These are phyloP conservation scores for Tinea pellionella DNA, from an alignment of 2,888 invertebrate genomes.

Conservation along the genomic window DNA sequence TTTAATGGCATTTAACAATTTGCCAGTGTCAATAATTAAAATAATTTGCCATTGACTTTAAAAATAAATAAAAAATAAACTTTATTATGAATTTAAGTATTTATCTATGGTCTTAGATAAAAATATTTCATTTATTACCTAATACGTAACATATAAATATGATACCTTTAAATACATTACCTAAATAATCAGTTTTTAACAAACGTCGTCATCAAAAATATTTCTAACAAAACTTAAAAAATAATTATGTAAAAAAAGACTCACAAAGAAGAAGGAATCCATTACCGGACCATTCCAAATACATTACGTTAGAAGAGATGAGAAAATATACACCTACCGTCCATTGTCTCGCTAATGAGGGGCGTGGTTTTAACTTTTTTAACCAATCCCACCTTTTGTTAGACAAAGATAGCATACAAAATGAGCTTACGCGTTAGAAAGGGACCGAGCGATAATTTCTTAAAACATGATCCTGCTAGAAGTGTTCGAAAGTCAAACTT, in stretches of 20 bases:
- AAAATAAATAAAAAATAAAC: no score
- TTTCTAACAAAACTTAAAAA: no score
- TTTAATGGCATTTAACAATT: no score
- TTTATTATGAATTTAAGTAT: no score
- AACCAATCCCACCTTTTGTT: conserved; percentile 30
- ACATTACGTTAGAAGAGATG: not conserved
- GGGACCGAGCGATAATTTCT: conserved; percentile 26
- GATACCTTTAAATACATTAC: no score
- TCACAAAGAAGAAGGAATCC: not conserved
- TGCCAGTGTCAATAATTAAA: no score
- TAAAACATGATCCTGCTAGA: conserved; percentile 23
- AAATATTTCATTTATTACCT: no score
- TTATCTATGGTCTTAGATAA: no score
- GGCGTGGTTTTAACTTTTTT: conserved; percentile 40
- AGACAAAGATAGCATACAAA: conserved; percentile 25
- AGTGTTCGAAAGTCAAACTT: not conserved
- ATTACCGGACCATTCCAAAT: not conserved
- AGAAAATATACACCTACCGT: conserved; percentile 23
- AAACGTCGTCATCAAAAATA: no score
- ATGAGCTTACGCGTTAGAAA: conserved; percentile 20
- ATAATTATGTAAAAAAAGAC: not conserved
- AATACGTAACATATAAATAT: no score
- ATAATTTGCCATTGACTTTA: no score
- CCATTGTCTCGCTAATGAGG: conserved; percentile 38
- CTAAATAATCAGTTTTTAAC: no score